A percentile compares a stretch with the other conserved stretches of the same genome.
Conservation (phyloP, 2,888 invertebrate species). For the Dorcus hopei region DNA sequence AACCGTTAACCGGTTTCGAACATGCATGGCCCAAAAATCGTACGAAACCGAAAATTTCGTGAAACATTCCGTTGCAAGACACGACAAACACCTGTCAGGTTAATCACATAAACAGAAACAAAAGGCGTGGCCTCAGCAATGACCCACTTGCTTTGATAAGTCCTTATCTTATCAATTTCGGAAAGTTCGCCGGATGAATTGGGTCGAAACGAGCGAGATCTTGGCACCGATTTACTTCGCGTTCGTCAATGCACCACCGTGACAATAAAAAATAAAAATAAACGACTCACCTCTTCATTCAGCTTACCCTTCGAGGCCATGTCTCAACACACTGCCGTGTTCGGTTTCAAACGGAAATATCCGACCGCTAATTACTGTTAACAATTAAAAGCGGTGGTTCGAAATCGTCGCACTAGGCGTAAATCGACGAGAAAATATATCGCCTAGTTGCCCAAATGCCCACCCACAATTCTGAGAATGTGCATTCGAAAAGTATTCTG, state of each 20-base stretch:
- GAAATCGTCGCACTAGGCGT: too few species aligned
- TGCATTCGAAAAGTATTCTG: too few species aligned
- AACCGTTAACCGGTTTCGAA: too few species aligned
- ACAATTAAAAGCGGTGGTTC: slow-evolving; percentile 20
- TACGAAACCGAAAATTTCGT: too few species aligned
- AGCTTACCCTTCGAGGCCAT: slow-evolving; percentile 45
- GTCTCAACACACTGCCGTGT: slow-evolving; percentile 24
- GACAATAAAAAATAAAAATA: too few species aligned
- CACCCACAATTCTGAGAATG: too few species aligned
- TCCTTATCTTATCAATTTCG: slow-evolving; percentile 25
- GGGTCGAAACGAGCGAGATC: not conserved
- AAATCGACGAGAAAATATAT: too few species aligned
- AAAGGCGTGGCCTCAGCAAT: slow-evolving; percentile 45
- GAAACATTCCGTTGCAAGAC: too few species aligned
- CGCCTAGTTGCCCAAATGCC: too few species aligned
- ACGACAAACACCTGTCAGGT: too few species aligned
- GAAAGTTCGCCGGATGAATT: slow-evolving; percentile 3
- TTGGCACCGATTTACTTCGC: not conserved
- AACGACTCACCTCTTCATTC: slow-evolving; percentile 45
- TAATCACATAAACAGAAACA: slow-evolving; percentile 12
- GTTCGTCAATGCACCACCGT: not conserved
- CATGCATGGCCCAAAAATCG: too few species aligned
- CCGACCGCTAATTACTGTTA: not conserved
- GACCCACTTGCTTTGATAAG: slow-evolving; percentile 22
- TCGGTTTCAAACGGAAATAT: not conserved